These are phyloP conservation scores for Phalacrocorax carbo DNA, from an alignment of 2,113 vertebrate genomes.

Conservation along the genomic window DNA sequence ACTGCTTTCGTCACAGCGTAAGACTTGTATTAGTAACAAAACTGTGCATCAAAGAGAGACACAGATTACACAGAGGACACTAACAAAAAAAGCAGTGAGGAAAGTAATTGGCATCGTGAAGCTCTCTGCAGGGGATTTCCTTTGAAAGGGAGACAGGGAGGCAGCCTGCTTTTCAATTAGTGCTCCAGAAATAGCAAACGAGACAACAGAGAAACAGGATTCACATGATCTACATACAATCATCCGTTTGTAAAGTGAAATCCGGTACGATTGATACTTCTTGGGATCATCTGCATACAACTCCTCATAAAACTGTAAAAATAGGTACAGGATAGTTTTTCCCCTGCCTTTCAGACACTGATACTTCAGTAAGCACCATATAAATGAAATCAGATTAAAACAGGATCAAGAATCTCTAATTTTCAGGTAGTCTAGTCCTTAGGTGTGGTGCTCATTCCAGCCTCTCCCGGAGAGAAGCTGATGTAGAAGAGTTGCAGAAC, in stretches of 20 bases:
- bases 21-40: conserved; percentile 68
- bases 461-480: not conserved
- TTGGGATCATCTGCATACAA: conserved; percentile 90
- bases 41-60: conserved; percentile 46
- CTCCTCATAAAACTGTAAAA: conserved; percentile 94
- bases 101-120: conserved; percentile 57
- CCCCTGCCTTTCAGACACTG: not conserved
- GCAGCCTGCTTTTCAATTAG: conserved; percentile 75
- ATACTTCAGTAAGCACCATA: conserved; percentile 14
- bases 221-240: conserved; percentile 91
- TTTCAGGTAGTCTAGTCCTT: not conserved
- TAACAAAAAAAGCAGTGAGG: conserved; percentile 68
- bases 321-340: conserved; percentile 76
- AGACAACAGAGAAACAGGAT: conserved; percentile 50
- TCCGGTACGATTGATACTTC: conserved; percentile 90
- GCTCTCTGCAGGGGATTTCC: conserved; percentile 52
- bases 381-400: conserved; percentile 23
- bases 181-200: conserved; percentile 63
- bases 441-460: not conserved
- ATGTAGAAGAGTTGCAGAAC: not conserved
- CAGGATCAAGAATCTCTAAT: not conserved
- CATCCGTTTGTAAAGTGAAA: conserved; percentile 93
- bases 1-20: conserved; percentile 69
- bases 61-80: conserved; percentile 46
- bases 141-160: conserved; percentile 52